A percentile compares a stretch with the other conserved stretches of the same genome.
Evolutionary conservation across 64 coral and sea anemone species (phyloP).

Genomic region (Exaiptasia diaphana): DNA sequence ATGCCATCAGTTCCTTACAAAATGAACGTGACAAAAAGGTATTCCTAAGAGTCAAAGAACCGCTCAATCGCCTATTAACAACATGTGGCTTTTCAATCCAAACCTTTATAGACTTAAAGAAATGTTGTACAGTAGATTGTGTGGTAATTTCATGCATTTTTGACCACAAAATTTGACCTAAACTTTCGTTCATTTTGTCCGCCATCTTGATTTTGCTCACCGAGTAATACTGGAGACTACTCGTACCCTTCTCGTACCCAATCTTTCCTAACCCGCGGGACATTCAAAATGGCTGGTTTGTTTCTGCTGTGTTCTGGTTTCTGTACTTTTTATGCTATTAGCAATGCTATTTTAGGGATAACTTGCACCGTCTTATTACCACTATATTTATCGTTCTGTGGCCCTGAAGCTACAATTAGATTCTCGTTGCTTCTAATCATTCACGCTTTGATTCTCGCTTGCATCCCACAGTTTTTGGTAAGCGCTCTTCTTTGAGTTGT

Average conservation of each 20-base stretch:
- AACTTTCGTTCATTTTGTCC: conserved; percentile 12
- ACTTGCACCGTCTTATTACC: conserved; percentile 23
- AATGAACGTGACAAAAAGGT: neutral
- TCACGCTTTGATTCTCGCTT: conserved; percentile 43
- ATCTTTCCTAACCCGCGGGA: conserved; percentile 11
- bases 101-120: conserved; percentile 64
- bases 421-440: conserved; percentile 69
- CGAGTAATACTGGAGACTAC: neutral
- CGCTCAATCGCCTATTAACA: conserved; percentile 77
- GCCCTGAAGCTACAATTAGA: conserved; percentile 62
- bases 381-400: conserved; percentile 63
- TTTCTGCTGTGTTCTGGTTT: conserved; percentile 5
- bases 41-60: conserved; percentile 47
- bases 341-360: conserved; percentile 42
- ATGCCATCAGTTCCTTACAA: too few relatives aligned
- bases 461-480: conserved; percentile 45
- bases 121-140: conserved; percentile 16
- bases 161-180: conserved; percentile 36
- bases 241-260: neutral
- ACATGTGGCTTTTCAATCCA: conserved; percentile 96
- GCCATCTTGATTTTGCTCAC: conserved; percentile 49
- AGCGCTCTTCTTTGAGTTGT: conserved; percentile 7
- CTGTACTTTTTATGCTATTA: conserved; percentile 18
- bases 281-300: conserved; percentile 63
- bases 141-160: conserved; percentile 23